Conservation (phyloP, 2,888 invertebrate species). For the Meiosimyza platycephala region DNA sequence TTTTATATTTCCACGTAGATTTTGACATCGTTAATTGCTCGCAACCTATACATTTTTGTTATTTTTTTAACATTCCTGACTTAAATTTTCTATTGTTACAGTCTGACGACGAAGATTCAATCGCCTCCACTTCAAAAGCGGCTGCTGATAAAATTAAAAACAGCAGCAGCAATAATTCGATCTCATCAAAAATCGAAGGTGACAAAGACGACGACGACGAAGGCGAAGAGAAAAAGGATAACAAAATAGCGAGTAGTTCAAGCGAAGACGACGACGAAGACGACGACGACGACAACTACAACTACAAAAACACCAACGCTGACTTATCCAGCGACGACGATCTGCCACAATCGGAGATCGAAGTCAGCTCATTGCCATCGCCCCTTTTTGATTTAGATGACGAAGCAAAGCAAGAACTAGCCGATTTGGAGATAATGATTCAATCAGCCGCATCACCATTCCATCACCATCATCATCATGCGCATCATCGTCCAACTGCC, state of each 20-base stretch:
- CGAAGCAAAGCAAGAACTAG: slow-evolving; percentile 65
- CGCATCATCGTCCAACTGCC: slow-evolving; percentile 44
- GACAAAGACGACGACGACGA: slow-evolving; percentile 42
- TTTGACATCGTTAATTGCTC: too few species aligned
- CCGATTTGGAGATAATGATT: slow-evolving; percentile 64
- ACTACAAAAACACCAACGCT: too few species aligned
- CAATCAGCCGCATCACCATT: slow-evolving; percentile 65
- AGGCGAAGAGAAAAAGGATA: slow-evolving; percentile 46
- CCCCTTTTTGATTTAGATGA: slow-evolving; percentile 66
- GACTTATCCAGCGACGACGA: slow-evolving; percentile 48
- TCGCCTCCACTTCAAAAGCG: slow-evolving; percentile 61
- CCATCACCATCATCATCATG: slow-evolving; percentile 56
- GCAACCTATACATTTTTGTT: too few species aligned
- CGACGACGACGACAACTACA: slow-evolving; percentile 51
- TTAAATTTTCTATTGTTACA: neutral
- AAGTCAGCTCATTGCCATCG: slow-evolving; percentile 59
- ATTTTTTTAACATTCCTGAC: too few species aligned
- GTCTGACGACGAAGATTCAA: slow-evolving; percentile 51
- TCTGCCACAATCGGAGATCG: slow-evolving; percentile 52
- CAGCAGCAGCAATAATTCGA: slow-evolving; percentile 34
- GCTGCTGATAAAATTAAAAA: slow-evolving; percentile 50
- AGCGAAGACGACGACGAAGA: slow-evolving; percentile 39
- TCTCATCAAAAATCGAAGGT: slow-evolving; percentile 51
- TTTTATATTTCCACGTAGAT: too few species aligned
- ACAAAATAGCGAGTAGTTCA: slow-evolving; percentile 35